Conservation (phyloP, 2,797 vertebrate species). For the Squalus acanthias region DNA sequence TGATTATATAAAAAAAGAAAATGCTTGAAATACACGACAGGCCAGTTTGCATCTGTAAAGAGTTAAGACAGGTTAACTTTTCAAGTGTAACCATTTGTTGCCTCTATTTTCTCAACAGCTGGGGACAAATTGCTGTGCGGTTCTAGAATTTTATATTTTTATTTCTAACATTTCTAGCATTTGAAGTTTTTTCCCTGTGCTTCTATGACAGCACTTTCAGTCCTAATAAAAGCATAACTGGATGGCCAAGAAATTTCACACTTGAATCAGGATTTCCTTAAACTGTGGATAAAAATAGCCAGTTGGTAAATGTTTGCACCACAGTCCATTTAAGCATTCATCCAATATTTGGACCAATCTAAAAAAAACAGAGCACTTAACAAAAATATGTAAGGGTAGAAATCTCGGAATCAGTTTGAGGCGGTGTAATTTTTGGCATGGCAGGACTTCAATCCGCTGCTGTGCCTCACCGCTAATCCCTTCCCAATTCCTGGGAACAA, state of each 20-base stretch:
- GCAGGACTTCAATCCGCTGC: no score
- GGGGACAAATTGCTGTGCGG: neutral
- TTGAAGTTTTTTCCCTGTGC: neutral
- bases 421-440: neutral
- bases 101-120: neutral
- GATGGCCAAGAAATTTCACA: neutral
- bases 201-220: neutral
- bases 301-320: neutral
- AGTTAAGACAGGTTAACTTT: neutral
- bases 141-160: no score
- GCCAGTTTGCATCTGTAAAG: neutral
- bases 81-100: neutral
- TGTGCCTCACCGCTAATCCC: neutral
- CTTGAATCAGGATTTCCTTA: neutral
- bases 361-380: neutral
- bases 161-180: neutral
- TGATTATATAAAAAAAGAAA: neutral
- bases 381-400: no score
- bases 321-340: neutral
- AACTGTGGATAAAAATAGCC: neutral
- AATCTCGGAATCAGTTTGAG: neutral
- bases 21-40: neutral
- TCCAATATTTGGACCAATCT: neutral
- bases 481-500: no score
- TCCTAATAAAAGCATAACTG: neutral